These are phyloP conservation scores for Trogon surrucura DNA, from an alignment of 2,113 vertebrate genomes.

Conservation along the genomic window DNA sequence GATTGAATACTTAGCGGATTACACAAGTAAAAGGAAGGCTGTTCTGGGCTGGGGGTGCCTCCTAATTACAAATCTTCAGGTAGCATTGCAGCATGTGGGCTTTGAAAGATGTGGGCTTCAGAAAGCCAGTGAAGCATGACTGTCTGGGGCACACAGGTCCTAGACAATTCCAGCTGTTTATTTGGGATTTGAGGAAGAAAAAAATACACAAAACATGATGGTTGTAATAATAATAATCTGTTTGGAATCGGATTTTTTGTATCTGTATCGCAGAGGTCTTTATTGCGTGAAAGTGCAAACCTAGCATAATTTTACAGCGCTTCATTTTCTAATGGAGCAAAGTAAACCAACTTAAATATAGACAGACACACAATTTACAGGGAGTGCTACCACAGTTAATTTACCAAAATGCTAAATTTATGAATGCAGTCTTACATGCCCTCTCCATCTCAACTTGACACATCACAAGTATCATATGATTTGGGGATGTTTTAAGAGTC, in stretches of 20 bases:
- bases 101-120: not conserved
- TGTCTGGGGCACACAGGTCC: not conserved
- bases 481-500: not conserved
- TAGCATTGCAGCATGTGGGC: not conserved
- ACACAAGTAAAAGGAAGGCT: constrained; percentile 7
- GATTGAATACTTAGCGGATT: constrained; percentile 59
- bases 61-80: constrained; percentile 28
- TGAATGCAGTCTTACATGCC: not conserved
- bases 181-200: constrained; percentile 43
- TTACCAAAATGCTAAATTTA: not conserved
- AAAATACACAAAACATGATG: not conserved
- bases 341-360: not conserved
- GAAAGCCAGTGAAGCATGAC: not conserved
- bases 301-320: constrained; percentile 24
- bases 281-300: not conserved
- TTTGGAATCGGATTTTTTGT: constrained; percentile 53
- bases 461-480: not conserved
- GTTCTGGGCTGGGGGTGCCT: not conserved
- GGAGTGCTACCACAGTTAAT: not conserved
- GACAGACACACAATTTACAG: not conserved
- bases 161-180: constrained; percentile 27
- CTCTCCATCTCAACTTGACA: not conserved
- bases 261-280: not conserved
- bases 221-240: not conserved
- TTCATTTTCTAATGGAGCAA: constrained; percentile 43